Evolutionary conservation across 2,888 invertebrate genomes (phyloP).

Genomic region (Cantharis rustica): DNA sequence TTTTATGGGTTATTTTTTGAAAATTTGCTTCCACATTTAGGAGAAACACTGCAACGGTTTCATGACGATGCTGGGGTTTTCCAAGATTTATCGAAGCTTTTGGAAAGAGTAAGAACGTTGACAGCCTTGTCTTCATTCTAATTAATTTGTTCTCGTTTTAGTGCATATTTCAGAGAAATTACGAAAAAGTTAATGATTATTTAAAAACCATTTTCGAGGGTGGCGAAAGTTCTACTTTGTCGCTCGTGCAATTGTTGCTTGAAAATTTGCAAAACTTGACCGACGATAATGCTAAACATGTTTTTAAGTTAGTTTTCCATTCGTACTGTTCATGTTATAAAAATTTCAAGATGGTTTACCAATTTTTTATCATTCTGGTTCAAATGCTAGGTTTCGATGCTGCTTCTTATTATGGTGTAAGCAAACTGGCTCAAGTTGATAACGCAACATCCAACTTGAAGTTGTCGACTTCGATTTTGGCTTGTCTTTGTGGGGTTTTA

Average conservation of each 20-base stretch:
- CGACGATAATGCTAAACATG: conserved; percentile 17
- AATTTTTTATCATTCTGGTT: conserved; percentile 41
- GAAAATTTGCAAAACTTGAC: conserved; percentile 35
- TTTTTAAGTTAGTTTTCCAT: conserved; percentile 44
- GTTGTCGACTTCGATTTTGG: conserved; percentile 40
- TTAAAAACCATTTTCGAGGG: conserved; percentile 37
- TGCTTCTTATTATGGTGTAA: conserved; percentile 34
- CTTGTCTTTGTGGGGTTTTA: conserved; percentile 31
- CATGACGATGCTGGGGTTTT: conserved; percentile 31
- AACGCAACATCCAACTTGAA: conserved; percentile 21
- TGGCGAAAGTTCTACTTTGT: conserved; percentile 19
- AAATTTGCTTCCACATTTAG: conserved; percentile 33
- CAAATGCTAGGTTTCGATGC: conserved; percentile 45
- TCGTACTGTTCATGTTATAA: conserved; percentile 39
- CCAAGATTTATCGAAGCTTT: conserved; percentile 33
- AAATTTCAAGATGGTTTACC: conserved; percentile 39
- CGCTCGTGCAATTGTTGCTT: conserved; percentile 36
- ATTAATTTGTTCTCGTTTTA: conserved; percentile 19
- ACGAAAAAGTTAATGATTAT: conserved; percentile 34
- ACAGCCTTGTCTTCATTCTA: not conserved
- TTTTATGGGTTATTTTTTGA: conserved; percentile 37
- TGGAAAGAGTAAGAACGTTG: conserved; percentile 40
- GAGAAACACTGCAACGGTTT: conserved; percentile 32
- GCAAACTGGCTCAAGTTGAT: conserved; percentile 28
- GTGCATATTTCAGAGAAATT: conserved; percentile 42